Evolutionary conservation across 2,888 invertebrate species (phyloP).

Genomic region (Epistrophe eligans): DNA sequence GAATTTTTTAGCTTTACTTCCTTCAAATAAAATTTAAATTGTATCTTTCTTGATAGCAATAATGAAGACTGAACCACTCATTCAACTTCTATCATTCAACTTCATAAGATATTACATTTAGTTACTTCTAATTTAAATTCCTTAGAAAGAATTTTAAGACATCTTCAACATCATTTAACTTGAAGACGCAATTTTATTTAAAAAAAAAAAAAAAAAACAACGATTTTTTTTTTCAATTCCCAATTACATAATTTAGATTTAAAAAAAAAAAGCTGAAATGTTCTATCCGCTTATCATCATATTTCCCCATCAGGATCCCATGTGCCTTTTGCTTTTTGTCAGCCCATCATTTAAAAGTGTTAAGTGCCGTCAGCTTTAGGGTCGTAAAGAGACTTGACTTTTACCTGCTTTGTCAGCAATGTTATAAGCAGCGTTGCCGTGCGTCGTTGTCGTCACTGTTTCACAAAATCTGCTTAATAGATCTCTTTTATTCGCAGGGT

Average conservation of each 20-base stretch:
- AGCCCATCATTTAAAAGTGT: constrained; percentile 66
- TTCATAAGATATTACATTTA: constrained; percentile 8
- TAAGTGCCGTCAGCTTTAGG: constrained; percentile 72
- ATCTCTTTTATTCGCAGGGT: constrained; percentile 10
- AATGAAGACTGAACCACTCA: not conserved
- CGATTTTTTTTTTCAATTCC: constrained; percentile 18
- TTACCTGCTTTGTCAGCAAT: constrained; percentile 68
- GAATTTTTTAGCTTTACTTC: not conserved
- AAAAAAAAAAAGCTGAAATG: constrained; percentile 5
- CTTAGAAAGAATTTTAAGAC: not conserved
- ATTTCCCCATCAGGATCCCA: constrained; percentile 29
- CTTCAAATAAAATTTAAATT: not conserved
- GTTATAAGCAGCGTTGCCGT: not conserved
- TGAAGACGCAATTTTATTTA: constrained; percentile 16
- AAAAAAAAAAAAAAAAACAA: not conserved
- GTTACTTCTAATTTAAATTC: constrained; percentile 17
- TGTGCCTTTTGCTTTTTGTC: constrained; percentile 28
- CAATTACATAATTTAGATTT: constrained; percentile 11
- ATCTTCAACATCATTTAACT: constrained; percentile 19
- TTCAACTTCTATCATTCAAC: not conserved
- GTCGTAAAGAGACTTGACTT: constrained; percentile 67
- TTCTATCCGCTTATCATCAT: constrained; percentile 38
- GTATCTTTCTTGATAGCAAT: not conserved
- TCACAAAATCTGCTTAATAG: constrained; percentile 65
- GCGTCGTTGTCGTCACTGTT: not conserved